Evolutionary conservation across 1,140 invertebrate species (phyloP), one percentile per base, ranked within the genome.

Genomic region (Pseudomyrmex sp.): DNA sequence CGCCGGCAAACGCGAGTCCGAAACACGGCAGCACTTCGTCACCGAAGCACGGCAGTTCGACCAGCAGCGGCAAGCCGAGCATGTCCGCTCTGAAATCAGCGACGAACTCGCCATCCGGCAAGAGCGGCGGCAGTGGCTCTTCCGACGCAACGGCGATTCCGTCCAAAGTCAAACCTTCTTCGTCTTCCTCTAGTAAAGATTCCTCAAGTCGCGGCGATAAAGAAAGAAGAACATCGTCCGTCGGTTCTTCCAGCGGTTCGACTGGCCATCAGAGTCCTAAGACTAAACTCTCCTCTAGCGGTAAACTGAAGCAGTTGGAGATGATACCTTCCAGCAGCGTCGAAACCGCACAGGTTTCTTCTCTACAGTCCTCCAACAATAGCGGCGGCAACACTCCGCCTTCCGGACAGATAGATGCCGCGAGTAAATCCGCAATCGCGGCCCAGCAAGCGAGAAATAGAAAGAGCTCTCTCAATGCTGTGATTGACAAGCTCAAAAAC

Each of bases 51-150:
- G 95, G 95, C 70, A 96, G 93, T 18, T 95, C 95, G 1, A 94
- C 95, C 1, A 96, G 97, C 83, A 96, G 97, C 0, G 97, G 98
- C 0, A 98, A 98, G 91, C 97, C 98, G 0, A 98, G 97, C 89
- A 97, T 98, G 96, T 97, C 97, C 0, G 96, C 97, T 1, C 92
- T 98, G n/a, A 98, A 98, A 91, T 97, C 97, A 26, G 97, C 97
- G 1, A 96, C 97, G 1, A 96, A 95, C 88, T 96, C 96, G 3
- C 96, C 96, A 73, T 95, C 93, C 0, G 77, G 89, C 0, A 93
- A 93, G 65, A 82, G 85, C 23, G 77, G 86, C n/a, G 80, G 89
- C 1, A 73, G 86, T 15, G 80, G 89, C 0, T 79, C 76, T 12
- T 70, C 76, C n/a, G 76, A 80, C 4, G 13, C 76, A 20, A 20